These are phyloP conservation scores for Myotis myotis DNA, from an alignment of 2,797 vertebrate genomes.

Conservation along the genomic window DNA sequence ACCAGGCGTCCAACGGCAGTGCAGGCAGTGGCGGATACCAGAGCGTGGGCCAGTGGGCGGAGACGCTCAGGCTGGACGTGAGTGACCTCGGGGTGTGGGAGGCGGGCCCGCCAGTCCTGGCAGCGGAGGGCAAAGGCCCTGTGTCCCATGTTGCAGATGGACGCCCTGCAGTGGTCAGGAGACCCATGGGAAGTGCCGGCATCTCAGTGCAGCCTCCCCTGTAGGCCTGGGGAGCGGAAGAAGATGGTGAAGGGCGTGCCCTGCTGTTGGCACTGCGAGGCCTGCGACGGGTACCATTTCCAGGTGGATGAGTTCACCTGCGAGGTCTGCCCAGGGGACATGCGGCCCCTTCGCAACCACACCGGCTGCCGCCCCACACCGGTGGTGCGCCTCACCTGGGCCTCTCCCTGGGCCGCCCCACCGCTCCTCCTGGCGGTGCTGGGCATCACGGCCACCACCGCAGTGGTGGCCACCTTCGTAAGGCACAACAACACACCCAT, in stretches of 20 bases:
- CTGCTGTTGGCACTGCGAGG: conserved; percentile 97
- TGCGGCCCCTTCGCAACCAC: conserved; percentile 88
- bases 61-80: conserved; percentile 90
- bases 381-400: conserved; percentile 92
- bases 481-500: conserved; percentile 92
- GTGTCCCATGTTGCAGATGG: conserved; percentile 80
- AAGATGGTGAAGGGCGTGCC: conserved; percentile 96
- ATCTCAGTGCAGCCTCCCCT: conserved; percentile 93
- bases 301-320: conserved; percentile 90
- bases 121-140: fast-evolving
- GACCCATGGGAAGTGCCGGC: conserved; percentile 85
- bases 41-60: conserved; percentile 94
- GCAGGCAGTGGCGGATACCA: conserved; percentile 86
- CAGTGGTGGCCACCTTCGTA: conserved; percentile 88
- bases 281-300: conserved; percentile 93
- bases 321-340: conserved; percentile 89
- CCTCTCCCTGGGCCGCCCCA: conserved; percentile 90
- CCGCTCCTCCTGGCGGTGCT: conserved; percentile 90
- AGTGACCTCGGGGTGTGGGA: conserved; percentile 28
- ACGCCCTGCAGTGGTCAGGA: conserved; percentile 90
- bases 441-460: conserved; percentile 89
- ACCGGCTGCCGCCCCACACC: conserved; percentile 90
- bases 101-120: fast-evolving
- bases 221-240: conserved; percentile 90
- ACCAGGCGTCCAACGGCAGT: conserved; percentile 90